Conservation (phyloP, 1,140 invertebrate genomes). For the Pomacea maculata region DNA sequence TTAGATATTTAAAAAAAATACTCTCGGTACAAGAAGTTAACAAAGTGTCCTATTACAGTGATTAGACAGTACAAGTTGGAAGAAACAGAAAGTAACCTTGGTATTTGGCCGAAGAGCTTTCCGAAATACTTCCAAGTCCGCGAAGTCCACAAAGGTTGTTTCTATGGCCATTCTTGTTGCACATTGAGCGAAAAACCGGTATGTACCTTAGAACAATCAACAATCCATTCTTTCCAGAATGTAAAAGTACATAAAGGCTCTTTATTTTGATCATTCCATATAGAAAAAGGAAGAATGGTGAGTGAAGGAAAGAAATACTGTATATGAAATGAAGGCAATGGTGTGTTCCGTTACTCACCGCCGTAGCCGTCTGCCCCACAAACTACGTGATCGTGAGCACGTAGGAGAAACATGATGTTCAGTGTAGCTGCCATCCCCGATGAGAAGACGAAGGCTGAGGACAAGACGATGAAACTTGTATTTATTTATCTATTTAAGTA, state of each 20-base stretch:
- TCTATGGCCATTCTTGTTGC: conserved; percentile 11
- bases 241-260: too few relatives aligned
- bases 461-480: too few relatives aligned
- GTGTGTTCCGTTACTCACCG: background rate
- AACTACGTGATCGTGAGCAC: conserved; percentile 10
- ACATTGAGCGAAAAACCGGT: conserved; percentile 8
- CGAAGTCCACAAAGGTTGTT: conserved; percentile 11
- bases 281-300: too few relatives aligned
- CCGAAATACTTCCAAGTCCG: background rate
- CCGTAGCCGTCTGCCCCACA: conserved; percentile 19
- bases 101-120: conserved; percentile 6
- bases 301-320: background rate
- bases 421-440: conserved; percentile 11
- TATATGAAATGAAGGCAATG: background rate
- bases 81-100: conserved; percentile 2
- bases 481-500: too few relatives aligned
- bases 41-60: background rate
- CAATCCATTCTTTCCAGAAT: too few relatives aligned
- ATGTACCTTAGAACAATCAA: background rate
- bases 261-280: too few relatives aligned
- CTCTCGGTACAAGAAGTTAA: background rate
- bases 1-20: too few relatives aligned
- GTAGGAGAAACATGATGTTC: conserved; percentile 4
- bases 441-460: conserved; percentile 1
- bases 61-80: background rate